phyloP scores from a whole-genome alignment of 2,888 invertebrate species.

The Meiosimyza decipiens region DNA sequence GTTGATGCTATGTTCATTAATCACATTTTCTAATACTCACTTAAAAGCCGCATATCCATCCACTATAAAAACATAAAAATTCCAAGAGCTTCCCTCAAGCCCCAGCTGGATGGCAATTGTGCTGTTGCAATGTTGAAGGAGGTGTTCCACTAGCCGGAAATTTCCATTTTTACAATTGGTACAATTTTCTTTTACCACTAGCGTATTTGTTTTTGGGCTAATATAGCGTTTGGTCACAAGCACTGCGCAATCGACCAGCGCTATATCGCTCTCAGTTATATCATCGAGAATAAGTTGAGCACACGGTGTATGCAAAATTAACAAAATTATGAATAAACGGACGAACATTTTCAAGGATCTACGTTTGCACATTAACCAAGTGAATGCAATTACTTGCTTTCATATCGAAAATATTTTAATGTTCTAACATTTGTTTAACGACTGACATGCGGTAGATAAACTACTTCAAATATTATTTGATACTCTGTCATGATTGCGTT shows the following conservation, averaged over 20 bases:
- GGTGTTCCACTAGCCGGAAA: constrained; percentile 41
- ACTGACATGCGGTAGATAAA: too few species aligned
- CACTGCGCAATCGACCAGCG: constrained; percentile 40
- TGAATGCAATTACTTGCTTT: too few species aligned
- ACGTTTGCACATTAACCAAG: too few species aligned
- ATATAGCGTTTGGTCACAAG: constrained; percentile 48
- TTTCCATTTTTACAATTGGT: constrained; percentile 38
- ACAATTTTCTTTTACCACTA: constrained; percentile 50
- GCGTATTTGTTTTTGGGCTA: constrained; percentile 44
- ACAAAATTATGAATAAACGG: too few species aligned
- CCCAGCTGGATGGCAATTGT: constrained; percentile 43
- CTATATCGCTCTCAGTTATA: constrained; percentile 25
- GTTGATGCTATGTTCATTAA: background rate
- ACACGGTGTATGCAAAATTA: too few species aligned
- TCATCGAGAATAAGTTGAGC: constrained; percentile 10
- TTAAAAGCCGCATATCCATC: constrained; percentile 27
- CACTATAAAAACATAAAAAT: constrained; percentile 37
- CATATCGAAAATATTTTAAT: too few species aligned
- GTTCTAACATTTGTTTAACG: too few species aligned
- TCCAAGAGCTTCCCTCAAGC: constrained; percentile 38
- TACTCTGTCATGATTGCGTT: too few species aligned
- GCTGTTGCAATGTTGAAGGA: constrained; percentile 41
- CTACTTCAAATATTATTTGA: too few species aligned
- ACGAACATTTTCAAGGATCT: too few species aligned
- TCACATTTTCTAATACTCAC: constrained; percentile 37